Evolutionary conservation across 1,140 invertebrate genomes (phyloP).

Genomic region (Drosophila leontia): DNA sequence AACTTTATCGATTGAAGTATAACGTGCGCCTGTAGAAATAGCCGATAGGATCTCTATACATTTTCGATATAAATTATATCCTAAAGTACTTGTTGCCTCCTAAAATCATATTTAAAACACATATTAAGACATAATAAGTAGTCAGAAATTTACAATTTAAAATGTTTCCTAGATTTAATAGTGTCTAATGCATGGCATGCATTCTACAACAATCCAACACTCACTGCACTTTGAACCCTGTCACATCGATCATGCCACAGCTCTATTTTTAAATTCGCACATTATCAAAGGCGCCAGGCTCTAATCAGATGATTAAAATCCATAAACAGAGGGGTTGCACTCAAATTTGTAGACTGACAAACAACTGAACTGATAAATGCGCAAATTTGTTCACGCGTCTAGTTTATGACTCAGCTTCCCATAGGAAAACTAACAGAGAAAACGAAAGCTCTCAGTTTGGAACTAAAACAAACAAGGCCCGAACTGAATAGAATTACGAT

Average conservation of each 20-base stretch:
- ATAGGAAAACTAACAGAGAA: conserved; percentile 4
- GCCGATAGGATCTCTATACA: no score
- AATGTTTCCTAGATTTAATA: background rate
- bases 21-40: no score
- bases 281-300: conserved; percentile 23
- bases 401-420: conserved; percentile 50
- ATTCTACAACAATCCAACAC: background rate
- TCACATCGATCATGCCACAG: conserved; percentile 28
- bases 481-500: conserved; percentile 19
- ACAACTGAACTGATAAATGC: conserved; percentile 40
- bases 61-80: no score
- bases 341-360: conserved; percentile 1
- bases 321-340: conserved; percentile 19
- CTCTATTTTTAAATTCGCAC: conserved; percentile 44
- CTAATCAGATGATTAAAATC: conserved; percentile 43
- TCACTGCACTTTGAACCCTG: conserved; percentile 11
- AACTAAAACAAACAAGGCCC: conserved; percentile 14
- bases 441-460: background rate
- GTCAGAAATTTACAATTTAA: background rate
- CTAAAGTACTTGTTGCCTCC: no score
- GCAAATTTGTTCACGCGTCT: conserved; percentile 58
- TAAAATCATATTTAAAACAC: no score
- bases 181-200: background rate
- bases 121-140: no score
- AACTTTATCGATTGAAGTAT: no score